These are phyloP conservation scores for Cariama cristata DNA, from an alignment of 2,113 vertebrate genomes.

Conservation along the genomic window DNA sequence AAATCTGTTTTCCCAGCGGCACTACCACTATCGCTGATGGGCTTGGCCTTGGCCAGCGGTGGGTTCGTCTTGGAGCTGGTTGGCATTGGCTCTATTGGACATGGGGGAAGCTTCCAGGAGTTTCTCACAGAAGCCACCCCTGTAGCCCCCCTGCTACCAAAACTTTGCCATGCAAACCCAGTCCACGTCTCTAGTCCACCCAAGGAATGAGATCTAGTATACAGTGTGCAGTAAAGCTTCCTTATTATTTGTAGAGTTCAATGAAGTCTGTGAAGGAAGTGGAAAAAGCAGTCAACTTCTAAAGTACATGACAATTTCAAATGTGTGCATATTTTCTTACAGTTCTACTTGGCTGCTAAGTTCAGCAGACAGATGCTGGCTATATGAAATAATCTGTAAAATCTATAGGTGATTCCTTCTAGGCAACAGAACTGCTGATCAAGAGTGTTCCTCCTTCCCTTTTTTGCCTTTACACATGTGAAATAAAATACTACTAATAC, in stretches of 20 bases:
- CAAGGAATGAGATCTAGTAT: not conserved
- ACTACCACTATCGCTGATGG: not conserved
- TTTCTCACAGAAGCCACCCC: not conserved
- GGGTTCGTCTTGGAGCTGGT: fast-evolving
- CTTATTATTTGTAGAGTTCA: not conserved
- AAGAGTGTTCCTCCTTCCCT: not conserved
- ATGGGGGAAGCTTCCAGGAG: not conserved
- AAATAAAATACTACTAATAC: not conserved
- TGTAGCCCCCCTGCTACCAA: not conserved
- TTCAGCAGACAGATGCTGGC: not conserved
- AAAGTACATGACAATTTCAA: not conserved
- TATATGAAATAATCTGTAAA: not conserved
- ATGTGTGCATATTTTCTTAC: not conserved
- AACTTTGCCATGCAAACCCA: not conserved
- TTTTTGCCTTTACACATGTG: not conserved
- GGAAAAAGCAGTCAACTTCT: not conserved
- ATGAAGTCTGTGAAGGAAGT: not conserved
- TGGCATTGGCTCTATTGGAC: not conserved
- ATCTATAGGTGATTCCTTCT: not conserved
- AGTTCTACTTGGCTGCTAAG: not conserved
- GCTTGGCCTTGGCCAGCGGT: fast-evolving
- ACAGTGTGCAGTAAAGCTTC: not conserved
- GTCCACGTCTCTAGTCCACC: not conserved
- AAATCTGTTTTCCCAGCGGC: not conserved
- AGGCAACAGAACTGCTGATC: not conserved